Base-by-base conservation (phyloP, 2,888 invertebrate species). In the Hirtodrosophila alboralis region DNA sequence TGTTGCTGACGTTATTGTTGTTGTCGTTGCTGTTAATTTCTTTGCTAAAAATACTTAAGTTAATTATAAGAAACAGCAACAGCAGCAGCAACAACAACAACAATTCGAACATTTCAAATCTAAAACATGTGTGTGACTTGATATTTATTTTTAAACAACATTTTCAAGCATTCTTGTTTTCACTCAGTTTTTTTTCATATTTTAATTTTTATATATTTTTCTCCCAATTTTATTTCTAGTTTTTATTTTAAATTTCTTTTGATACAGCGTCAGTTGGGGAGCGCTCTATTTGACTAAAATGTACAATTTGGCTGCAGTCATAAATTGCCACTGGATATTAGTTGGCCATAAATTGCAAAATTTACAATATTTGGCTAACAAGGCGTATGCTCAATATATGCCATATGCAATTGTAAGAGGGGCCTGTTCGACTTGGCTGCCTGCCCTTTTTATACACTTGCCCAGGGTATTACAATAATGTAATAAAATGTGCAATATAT, bases 61-160 rank as follows among this genome's bases (percentile, higher is more conserved):
- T 80, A 85, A 85, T 80, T 85, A 85, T 83, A 78, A 81, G 77
- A 69, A 69, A 53, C 47, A 58, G 40, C 64, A 52, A 33, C 59
- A 48, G 9, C 45, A 69, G 49, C 47, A 58, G 40, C 64, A 52
- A 33, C 59, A 48, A 8, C 45, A 37, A 27, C 47, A 58, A 44
- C 69, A 66, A 74, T 41, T 63, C 58, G 57, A 60, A 56, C 63
- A 66, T 67, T 68, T 81, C 47, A 67, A 76, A 84, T 86, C 77
- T 73, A 71, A 80, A 84, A 84, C 84, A 86, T 86, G 69, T 86
- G 76, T 80, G 75, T 72, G 83, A 75, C 68, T 86, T 75, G 74
- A 68, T 72, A 68, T 86, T 84, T 75, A 86, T 86, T 86, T 83
- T 70, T 79, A 86, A n/a, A 79, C 49, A 68, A 41, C 23, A 56